Conservation (phyloP, 2,113 vertebrate species). For the Halcyon malimbica region DNA sequence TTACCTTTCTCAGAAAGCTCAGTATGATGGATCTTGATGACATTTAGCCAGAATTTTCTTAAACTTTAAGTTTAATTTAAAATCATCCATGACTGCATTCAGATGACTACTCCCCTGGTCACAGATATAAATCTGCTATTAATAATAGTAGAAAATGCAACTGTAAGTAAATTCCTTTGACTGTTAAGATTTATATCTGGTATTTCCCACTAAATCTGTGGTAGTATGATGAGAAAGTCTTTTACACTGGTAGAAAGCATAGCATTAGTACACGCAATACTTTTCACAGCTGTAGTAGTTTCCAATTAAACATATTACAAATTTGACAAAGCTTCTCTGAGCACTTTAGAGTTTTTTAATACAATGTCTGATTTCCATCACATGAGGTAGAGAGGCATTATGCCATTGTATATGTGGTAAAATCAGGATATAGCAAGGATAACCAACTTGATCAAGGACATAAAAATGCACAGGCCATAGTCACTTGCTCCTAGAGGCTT, state of each 20-base stretch:
- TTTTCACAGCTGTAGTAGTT: not conserved
- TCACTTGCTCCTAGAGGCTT: not conserved
- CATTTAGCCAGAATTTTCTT: slow-evolving; percentile 71
- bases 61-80: slow-evolving; percentile 67
- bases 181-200: slow-evolving; percentile 5
- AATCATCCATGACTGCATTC: slow-evolving; percentile 49
- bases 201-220: slow-evolving; percentile 5
- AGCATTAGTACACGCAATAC: not conserved
- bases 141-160: slow-evolving; percentile 34
- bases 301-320: not conserved
- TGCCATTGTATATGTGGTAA: not conserved
- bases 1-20: slow-evolving; percentile 31
- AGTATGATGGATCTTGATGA: slow-evolving; percentile 60
- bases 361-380: not conserved
- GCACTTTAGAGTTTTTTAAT: not conserved
- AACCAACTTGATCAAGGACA: not conserved
- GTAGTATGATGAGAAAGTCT: not conserved
- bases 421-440: not conserved
- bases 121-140: slow-evolving; percentile 58
- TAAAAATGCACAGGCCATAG: not conserved
- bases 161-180: slow-evolving; percentile 55
- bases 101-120: slow-evolving; percentile 30
- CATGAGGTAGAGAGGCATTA: not conserved
- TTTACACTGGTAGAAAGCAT: not conserved
- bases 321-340: not conserved